phyloP scores from a whole-genome alignment of 2,797 vertebrate genomes.

The Clarias pachynema region DNA sequence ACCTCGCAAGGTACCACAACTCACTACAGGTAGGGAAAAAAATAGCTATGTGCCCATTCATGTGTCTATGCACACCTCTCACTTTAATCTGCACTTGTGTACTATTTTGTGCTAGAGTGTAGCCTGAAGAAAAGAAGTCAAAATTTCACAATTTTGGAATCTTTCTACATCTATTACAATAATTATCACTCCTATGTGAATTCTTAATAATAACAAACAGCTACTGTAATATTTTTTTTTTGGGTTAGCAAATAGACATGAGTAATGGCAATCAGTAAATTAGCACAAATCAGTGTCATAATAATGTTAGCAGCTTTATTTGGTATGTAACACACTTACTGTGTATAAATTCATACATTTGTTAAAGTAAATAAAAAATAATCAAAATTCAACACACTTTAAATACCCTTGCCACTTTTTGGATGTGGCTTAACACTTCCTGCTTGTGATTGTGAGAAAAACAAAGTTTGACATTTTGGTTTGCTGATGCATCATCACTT shows the following conservation, averaged over 20 bases:
- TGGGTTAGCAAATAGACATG: background rate
- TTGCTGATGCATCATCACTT: constrained; percentile 31
- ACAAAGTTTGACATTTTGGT: constrained; percentile 10
- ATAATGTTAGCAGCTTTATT: background rate
- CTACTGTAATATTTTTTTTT: too few relatives aligned
- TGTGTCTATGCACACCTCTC: background rate
- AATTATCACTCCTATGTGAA: background rate
- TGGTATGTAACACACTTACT: background rate
- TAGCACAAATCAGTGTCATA: background rate
- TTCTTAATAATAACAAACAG: background rate
- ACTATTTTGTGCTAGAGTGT: constrained; percentile 52
- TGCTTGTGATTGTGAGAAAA: constrained; percentile 13
- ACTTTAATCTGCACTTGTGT: too few relatives aligned
- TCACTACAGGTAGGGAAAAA: background rate
- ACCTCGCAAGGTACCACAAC: background rate
- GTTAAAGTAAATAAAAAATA: background rate
- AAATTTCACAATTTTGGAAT: constrained; percentile 55
- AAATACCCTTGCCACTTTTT: background rate
- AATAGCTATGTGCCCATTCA: background rate
- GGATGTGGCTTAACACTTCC: background rate
- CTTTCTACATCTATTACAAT: constrained; percentile 3
- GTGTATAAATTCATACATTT: background rate
- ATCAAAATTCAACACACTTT: background rate
- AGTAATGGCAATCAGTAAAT: background rate
- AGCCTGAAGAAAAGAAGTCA: constrained; percentile 68